These are phyloP conservation scores for Drosophila lini DNA, from an alignment of 1,140 invertebrate genomes.

Conservation along the genomic window DNA sequence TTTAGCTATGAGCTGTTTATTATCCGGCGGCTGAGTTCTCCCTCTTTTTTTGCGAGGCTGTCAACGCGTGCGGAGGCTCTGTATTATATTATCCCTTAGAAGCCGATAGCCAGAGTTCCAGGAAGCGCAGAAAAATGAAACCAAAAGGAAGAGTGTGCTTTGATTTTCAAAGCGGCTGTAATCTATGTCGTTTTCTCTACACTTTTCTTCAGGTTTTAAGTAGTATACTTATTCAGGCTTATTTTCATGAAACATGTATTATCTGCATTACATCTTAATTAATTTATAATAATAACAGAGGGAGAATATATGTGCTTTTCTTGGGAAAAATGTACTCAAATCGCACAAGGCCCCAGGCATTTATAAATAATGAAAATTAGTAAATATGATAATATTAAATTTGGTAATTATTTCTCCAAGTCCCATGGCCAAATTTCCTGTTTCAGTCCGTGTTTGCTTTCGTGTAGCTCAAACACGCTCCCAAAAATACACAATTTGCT, in stretches of 20 bases:
- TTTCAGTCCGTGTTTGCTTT: constrained; percentile 6
- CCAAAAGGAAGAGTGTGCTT: background rate
- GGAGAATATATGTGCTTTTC: background rate
- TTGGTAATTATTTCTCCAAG: constrained; percentile 15
- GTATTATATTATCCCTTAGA: constrained; percentile 15
- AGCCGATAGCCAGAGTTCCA: constrained; percentile 1
- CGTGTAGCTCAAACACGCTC: constrained; percentile 25
- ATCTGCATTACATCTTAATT: background rate
- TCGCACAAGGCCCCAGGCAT: background rate
- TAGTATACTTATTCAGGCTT: background rate
- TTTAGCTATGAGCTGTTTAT: constrained; percentile 74
- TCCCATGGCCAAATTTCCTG: constrained; percentile 6
- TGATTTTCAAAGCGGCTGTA: constrained; percentile 5
- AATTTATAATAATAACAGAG: background rate
- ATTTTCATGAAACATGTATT: background rate
- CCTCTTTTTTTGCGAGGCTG: constrained; percentile 16
- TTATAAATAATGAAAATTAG: constrained; percentile 5
- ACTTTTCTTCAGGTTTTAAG: background rate
- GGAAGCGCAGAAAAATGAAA: constrained; percentile 13
- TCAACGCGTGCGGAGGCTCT: background rate
- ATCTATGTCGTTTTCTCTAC: background rate
- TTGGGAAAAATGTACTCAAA: background rate
- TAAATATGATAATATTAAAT: constrained; percentile 13
- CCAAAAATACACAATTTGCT: constrained; percentile 38
- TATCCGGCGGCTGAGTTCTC: constrained; percentile 42